A percentile compares a stretch with the other conserved stretches of the same genome.
Evolutionary conservation across 2,797 vertebrate genomes (phyloP).

Genomic region (Paguma larvata): DNA sequence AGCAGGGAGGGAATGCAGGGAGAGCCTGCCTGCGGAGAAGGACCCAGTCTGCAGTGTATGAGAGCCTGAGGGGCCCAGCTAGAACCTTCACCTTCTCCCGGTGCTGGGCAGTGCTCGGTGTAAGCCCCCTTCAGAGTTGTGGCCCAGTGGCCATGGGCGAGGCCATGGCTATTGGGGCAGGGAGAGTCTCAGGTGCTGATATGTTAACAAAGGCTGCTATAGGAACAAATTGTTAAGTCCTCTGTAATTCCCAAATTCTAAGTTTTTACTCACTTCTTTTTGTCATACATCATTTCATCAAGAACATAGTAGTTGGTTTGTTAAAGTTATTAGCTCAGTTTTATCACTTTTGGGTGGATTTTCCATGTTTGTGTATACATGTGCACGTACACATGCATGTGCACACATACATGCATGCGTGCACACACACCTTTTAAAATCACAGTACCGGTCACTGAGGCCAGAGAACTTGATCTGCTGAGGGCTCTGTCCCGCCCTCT

Average conservation of each 20-base stretch:
- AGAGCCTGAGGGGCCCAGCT: not conserved
- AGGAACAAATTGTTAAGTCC: too few species aligned
- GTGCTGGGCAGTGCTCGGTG: too few species aligned
- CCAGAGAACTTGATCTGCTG: not conserved
- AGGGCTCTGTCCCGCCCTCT: not conserved
- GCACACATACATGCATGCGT: accelerated
- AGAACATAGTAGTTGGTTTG: not conserved
- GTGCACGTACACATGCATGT: accelerated
- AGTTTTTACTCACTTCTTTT: not conserved
- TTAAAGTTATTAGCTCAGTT: not conserved
- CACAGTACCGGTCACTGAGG: not conserved
- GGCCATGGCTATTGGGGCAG: too few species aligned
- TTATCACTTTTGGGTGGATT: not conserved
- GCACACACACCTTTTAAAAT: not conserved
- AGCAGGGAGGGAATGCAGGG: not conserved
- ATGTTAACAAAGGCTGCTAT: too few species aligned
- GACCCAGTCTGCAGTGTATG: too few species aligned
- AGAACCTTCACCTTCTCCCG: too few species aligned
- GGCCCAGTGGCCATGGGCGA: too few species aligned
- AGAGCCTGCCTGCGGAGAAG: too few species aligned
- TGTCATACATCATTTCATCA: accelerated
- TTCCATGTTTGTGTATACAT: accelerated
- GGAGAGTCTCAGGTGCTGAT: too few species aligned
- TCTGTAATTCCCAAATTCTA: not conserved
- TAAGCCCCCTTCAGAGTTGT: too few species aligned